Evolutionary conservation across 2,113 vertebrate species (phyloP), one percentile per base, ranked within the genome.

Genomic region (Tachysurus vachellii): DNA sequence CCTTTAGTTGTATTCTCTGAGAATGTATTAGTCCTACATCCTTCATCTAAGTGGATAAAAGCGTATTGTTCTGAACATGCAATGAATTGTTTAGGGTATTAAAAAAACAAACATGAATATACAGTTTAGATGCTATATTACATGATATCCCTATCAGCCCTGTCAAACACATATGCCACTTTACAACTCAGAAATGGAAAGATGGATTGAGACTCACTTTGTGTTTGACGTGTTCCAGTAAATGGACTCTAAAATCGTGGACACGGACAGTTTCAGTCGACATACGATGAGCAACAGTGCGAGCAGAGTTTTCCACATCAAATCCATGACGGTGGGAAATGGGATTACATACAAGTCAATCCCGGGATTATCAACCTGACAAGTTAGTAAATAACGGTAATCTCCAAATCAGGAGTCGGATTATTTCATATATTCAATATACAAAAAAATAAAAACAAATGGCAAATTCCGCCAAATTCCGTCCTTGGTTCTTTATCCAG

Each of bases 171-270:
- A 71, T 71, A 1, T 7, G 9, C 10, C 21, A n/a, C 10, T 23
- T 4, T 47, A 75, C 10, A 50, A n/a, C 4, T 9, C 13, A 50
- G 13, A 31, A 9, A 56, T 21, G 3, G 9, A 42, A 44, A 81
- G 44, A 1, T 1, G 80, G 21, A 59, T 64, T 36, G 56, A 50
- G 71, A 90, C 89, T 90, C 80, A 90, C 89, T 82, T 90, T 31
- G 96, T 96, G 93, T 99, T 99, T 88, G 98, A 98, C 84, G 98
- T 98, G 96, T 99, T 99, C 98, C 98, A 99, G 92, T 99, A 99
- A 91, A 99, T 99, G 90, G 98, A 98, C 85, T 99, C 98, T 93
- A 99, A 94, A 93, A 99, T 96, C 93, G 97, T 94, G 89, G 97
- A 96, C 80, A 97, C 95, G 92, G 96, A 96, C 92, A 97, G 89